Evolutionary conservation across 2,113 vertebrate genomes (phyloP).

Genomic region (Dolichotis patagonum): DNA sequence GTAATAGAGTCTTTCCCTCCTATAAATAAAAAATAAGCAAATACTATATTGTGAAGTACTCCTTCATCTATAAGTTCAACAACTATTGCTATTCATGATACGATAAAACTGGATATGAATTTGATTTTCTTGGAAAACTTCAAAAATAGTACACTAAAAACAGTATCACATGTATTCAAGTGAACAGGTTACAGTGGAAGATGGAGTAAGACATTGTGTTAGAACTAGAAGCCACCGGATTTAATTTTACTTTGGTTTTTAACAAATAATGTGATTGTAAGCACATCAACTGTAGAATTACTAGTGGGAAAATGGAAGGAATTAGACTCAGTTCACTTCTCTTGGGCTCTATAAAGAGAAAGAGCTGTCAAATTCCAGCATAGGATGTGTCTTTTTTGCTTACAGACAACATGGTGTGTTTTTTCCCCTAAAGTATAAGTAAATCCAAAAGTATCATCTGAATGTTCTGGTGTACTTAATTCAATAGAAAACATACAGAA

Average conservation of each 20-base stretch:
- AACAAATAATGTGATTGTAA: not conserved
- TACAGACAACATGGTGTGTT: not conserved
- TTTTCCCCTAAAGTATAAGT: not conserved
- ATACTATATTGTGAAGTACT: not conserved
- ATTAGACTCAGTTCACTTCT: not conserved
- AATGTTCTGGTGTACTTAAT: not conserved
- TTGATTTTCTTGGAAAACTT: not conserved
- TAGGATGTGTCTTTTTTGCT: not conserved
- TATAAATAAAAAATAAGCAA: not conserved
- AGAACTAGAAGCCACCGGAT: not conserved
- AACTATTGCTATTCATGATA: not conserved
- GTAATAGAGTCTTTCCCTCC: not conserved
- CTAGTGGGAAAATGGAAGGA: not conserved
- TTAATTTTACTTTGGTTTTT: conserved; percentile 20
- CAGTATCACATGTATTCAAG: not conserved
- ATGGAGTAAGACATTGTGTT: not conserved
- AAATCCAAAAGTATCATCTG: not conserved
- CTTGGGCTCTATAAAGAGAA: not conserved
- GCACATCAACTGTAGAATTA: not conserved
- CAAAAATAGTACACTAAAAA: not conserved
- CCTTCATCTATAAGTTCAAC: not conserved
- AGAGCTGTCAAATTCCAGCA: not conserved
- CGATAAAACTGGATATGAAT: not conserved
- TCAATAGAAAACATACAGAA: not conserved
- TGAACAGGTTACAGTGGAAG: not conserved